Base-by-base conservation (phyloP, 2,113 vertebrate genomes). In the Cheirogaleus medius region DNA sequence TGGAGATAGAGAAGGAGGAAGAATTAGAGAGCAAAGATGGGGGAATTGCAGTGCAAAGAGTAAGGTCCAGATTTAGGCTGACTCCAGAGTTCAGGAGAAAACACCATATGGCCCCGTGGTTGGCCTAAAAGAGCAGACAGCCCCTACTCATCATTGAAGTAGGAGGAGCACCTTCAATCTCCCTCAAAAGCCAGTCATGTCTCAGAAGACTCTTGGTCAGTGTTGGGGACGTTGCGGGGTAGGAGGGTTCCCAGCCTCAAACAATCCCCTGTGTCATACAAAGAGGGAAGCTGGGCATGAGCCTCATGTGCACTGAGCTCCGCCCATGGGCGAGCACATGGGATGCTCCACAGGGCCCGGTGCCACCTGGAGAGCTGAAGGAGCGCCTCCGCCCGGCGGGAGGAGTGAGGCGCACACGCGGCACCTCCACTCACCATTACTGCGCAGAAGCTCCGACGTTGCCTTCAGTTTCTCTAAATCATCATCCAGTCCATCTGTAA, bases 401-500 rank as follows among this genome's bases (percentile, higher is more conserved):
- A 71, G n/a, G 17, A 29, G 29, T 8, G 56, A 18, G 32, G 3
- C 12, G 63, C 63, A 10, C 17, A 0, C 17, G 6, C 9, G 3
- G 18, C 42, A 49, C 18, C 3, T 0, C 18, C 0, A 0, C 0
- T 42, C 97, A 99, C 99, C 99, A 96, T 97, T 98, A 54, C 68
- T 42, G 4, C 74, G 97, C 88, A 99, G 99, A 8, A 52, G 95
- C 6, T 98, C 97, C 0, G 99, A 98, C 12, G 98, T 97, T 12
- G 25, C 42, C 97, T 98, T 98, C 90, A 99, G 98, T 1, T 49
- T 94, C 91, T 99, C 97, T 88, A 99, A 92, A 0, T 98, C 95
- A 58, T 98, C 99, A 95, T 99, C 99, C 42, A 99, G 96, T 44
- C 99, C 99, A 37, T 99, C 99, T 3, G 99, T 99, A 98, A 99